phyloP scores from a whole-genome alignment of 2,888 invertebrate genomes.

The Heliconius aoede region DNA sequence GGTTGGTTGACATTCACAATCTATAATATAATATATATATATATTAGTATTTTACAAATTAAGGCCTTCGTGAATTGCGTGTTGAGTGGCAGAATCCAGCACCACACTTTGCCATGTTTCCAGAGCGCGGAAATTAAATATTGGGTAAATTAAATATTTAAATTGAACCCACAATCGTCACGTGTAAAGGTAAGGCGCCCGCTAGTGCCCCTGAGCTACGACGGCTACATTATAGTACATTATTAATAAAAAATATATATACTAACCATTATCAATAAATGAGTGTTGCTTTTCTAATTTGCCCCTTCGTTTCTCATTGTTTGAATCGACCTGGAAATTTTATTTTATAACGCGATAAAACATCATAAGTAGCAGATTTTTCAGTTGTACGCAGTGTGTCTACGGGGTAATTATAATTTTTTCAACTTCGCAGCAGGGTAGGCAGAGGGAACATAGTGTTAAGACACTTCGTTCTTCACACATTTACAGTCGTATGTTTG shows the following conservation, averaged over 20 bases:
- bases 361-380: background rate
- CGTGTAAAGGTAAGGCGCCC: no score
- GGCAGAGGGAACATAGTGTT: background rate
- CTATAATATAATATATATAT: slow-evolving; percentile 51
- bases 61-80: no score
- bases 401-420: no score
- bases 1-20: slow-evolving; percentile 62
- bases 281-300: slow-evolving; percentile 78
- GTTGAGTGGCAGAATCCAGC: no score
- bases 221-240: background rate
- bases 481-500: no score
- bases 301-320: slow-evolving; percentile 70
- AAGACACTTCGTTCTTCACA: background rate
- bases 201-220: no score
- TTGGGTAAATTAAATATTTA: no score
- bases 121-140: no score
- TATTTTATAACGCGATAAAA: background rate
- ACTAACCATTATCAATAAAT: slow-evolving; percentile 71
- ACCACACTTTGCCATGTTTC: no score
- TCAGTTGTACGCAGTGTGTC: no score
- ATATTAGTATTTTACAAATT: no score
- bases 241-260: background rate
- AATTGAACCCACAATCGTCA: no score
- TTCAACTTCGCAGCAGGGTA: background rate
- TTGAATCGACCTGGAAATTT: slow-evolving; percentile 59